Evolutionary conservation across 2,797 vertebrate genomes (phyloP).

Genomic region (Argya squamiceps): DNA sequence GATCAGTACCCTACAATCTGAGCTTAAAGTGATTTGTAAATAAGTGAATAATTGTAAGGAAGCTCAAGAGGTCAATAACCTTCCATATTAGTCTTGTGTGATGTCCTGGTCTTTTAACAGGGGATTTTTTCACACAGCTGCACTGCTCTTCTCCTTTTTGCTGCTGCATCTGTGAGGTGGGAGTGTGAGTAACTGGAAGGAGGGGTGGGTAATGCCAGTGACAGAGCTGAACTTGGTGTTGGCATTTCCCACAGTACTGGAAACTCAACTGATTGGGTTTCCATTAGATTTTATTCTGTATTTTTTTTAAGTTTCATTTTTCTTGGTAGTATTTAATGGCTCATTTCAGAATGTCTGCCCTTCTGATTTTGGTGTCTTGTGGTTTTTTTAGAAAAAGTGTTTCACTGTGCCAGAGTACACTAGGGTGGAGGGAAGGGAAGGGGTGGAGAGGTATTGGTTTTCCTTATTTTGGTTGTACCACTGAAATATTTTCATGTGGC

Average conservation of each 20-base stretch:
- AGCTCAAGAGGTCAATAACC: background rate
- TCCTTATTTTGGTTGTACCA: background rate
- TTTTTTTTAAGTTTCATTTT: background rate
- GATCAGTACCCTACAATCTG: background rate
- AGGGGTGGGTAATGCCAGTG: background rate
- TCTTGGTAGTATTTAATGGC: background rate
- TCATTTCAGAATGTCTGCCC: background rate
- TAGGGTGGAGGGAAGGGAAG: background rate
- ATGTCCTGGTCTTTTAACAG: background rate
- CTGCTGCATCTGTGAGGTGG: background rate
- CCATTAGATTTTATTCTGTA: background rate
- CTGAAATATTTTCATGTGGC: background rate
- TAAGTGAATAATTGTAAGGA: background rate
- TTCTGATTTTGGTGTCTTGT: background rate
- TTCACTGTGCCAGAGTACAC: background rate
- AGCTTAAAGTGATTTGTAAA: background rate
- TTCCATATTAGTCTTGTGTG: background rate
- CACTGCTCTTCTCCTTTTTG: background rate
- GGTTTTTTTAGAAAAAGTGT: fast-evolving
- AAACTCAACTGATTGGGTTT: background rate
- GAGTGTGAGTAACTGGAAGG: background rate
- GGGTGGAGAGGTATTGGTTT: background rate
- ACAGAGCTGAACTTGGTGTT: background rate
- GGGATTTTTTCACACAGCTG: background rate
- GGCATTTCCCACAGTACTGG: background rate